Conservation (phyloP, 2,888 invertebrate genomes). For the Aquatica leii region DNA sequence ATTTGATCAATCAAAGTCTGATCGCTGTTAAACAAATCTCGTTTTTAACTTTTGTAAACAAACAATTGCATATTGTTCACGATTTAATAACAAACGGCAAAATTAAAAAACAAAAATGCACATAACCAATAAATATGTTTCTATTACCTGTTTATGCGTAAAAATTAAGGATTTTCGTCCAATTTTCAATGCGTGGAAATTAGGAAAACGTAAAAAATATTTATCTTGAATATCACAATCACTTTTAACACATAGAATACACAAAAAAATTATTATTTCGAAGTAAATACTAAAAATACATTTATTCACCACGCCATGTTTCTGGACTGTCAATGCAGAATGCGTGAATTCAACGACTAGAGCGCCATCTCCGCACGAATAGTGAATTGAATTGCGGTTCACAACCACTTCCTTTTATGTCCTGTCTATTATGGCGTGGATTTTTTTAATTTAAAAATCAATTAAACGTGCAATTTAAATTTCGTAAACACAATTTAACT, state of each 20-base stretch:
- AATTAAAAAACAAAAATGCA: constrained; percentile 45
- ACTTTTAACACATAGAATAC: constrained; percentile 30
- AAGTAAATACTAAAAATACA: constrained; percentile 28
- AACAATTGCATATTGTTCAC: too few species aligned
- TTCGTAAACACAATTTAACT: too few species aligned
- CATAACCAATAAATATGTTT: constrained; percentile 48
- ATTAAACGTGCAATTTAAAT: too few species aligned
- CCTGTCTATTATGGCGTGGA: too few species aligned
- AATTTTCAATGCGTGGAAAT: constrained; percentile 4
- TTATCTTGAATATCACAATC: constrained; percentile 17
- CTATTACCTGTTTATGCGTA: constrained; percentile 34
- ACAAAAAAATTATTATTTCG: constrained; percentile 34
- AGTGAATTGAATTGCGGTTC: constrained; percentile 10
- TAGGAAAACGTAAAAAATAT: constrained; percentile 30
- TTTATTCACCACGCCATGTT: constrained; percentile 25
- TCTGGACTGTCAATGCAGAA: constrained; percentile 24
- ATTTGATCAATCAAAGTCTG: neutral
- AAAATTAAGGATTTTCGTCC: constrained; percentile 10
- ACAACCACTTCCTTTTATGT: constrained; percentile 4
- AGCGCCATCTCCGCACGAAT: constrained; percentile 16
- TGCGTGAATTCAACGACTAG: neutral
- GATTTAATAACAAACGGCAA: constrained; percentile 1
- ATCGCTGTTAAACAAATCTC: neutral
- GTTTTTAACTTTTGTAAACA: too few species aligned
- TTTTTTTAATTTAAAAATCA: too few species aligned